These are phyloP conservation scores for Nemurella pictetii DNA, from an alignment of 2,888 invertebrate genomes.

Conservation along the genomic window DNA sequence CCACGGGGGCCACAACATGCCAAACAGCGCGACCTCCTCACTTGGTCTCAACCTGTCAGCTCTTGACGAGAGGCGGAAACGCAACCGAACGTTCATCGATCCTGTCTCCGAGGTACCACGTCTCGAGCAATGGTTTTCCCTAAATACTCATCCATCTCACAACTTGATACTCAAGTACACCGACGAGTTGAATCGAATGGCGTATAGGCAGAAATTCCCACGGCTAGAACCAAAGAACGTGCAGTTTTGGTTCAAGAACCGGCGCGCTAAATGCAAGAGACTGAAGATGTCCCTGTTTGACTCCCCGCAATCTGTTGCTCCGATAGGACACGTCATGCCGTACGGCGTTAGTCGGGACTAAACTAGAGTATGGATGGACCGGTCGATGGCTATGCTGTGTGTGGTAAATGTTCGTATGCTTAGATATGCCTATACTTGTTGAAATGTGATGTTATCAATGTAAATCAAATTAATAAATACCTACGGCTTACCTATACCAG, in stretches of 20 bases:
- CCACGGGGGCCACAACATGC: slow-evolving; percentile 9
- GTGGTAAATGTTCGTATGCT: slow-evolving; percentile 8
- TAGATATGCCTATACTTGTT: slow-evolving; percentile 11
- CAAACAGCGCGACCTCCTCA: slow-evolving; percentile 26
- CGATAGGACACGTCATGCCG: slow-evolving; percentile 23
- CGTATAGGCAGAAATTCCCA: slow-evolving; percentile 97
- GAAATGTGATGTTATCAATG: slow-evolving; percentile 12
- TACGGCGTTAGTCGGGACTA: slow-evolving; percentile 15
- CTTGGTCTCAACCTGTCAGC: slow-evolving; percentile 41
- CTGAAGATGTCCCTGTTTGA: slow-evolving; percentile 89
- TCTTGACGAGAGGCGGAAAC: slow-evolving; percentile 81
- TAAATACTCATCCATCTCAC: slow-evolving; percentile 98
- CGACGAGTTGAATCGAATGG: slow-evolving; percentile 94
- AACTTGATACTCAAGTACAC: slow-evolving; percentile 97
- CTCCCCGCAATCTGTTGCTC: slow-evolving; percentile 47
- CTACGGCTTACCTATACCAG: not conserved
- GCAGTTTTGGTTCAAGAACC: slow-evolving; percentile 99
- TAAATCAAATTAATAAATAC: not conserved
- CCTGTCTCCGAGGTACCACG: slow-evolving; percentile 97
- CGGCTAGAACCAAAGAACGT: slow-evolving; percentile 98
- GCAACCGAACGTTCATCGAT: slow-evolving; percentile 98
- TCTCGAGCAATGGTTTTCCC: slow-evolving; percentile 92
- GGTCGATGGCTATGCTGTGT: not conserved
- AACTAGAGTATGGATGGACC: not conserved
- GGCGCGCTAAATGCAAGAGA: slow-evolving; percentile 96